Base-by-base conservation (phyloP, 1,140 invertebrate species). In the Caenorhabditis remanei region DNA sequence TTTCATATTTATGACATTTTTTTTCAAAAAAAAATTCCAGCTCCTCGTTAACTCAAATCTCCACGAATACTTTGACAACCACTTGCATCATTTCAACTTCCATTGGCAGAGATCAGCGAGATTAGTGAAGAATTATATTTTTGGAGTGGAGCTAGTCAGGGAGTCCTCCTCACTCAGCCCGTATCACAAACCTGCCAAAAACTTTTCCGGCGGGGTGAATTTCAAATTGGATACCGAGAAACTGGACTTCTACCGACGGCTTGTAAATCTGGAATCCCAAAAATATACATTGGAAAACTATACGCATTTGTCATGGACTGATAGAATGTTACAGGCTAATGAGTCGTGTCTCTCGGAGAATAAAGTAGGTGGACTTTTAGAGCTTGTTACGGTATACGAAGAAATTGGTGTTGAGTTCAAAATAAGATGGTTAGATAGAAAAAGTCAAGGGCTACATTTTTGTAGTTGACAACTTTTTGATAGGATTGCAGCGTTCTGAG, bases 1-100 rank as follows among this genome's bases (percentile, higher is more conserved):
- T 32, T 32, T 32, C 32, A 32, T 32, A 32, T 32, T 32, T 32
- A 32, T 32, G 32, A 32, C 32, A 32, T 32, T 1, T 1, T 32
- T 32, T 32, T 32, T 32, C 46, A 43, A 40, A 21, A 58, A 13
- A 86, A 19, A 19, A 84, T 55, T 90, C 65, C 82, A 90, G 85
- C 55, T 90, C 7, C 85, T 90, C 14, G 85, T 91, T 61, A 75
- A 85, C n/a, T 65, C 85, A 32, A 90, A 91, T 86, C 75, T 84
- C 13, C 87, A 84, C 61, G 90, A 90, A 67, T 90, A 87, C 87
- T 90, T 90, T 85, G 88, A 88, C 24, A 89, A 90, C 83, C 56
- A 91, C 84, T 14, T 79, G n/a, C 63, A 87, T 48, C 82, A 61
- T 63, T 90, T 91, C 56, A 86, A 90, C 63, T 91, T 91, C 58